Conservation (phyloP, 1,140 invertebrate species). For the Ectropis grisescens region DNA sequence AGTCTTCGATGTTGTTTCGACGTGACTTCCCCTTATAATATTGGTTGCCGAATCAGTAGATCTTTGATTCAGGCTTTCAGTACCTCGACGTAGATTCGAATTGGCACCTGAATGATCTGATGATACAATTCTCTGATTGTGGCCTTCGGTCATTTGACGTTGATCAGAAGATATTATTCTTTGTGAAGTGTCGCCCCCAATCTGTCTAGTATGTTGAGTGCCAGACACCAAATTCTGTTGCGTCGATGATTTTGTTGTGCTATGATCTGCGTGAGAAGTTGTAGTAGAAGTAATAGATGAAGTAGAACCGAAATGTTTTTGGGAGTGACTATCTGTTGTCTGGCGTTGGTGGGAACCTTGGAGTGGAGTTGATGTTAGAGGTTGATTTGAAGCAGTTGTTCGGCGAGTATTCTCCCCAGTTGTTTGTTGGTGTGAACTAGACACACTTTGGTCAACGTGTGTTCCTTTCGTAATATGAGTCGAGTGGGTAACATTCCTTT, state of each 20-base stretch:
- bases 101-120: conserved; percentile 9
- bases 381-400: neutral
- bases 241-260: no score
- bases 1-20: conserved; percentile 23
- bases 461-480: conserved; percentile 1
- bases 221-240: no score
- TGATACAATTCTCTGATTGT: conserved; percentile 4
- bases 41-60: conserved; percentile 13
- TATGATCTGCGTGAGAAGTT: no score
- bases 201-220: no score
- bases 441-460: neutral
- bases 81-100: conserved; percentile 11
- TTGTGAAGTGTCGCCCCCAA: no score
- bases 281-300: no score
- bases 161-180: conserved; percentile 13
- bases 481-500: neutral
- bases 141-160: conserved; percentile 7
- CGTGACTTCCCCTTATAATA: conserved; percentile 18
- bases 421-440: conserved; percentile 4
- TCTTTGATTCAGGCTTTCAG: conserved; percentile 13
- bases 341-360: conserved; percentile 8
- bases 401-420: neutral
- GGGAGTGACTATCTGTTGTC: conserved; percentile 10
- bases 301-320: conserved; percentile 21
- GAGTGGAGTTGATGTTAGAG: neutral